Conservation (phyloP, 2,797 vertebrate genomes). For the Lepus townsendii region DNA sequence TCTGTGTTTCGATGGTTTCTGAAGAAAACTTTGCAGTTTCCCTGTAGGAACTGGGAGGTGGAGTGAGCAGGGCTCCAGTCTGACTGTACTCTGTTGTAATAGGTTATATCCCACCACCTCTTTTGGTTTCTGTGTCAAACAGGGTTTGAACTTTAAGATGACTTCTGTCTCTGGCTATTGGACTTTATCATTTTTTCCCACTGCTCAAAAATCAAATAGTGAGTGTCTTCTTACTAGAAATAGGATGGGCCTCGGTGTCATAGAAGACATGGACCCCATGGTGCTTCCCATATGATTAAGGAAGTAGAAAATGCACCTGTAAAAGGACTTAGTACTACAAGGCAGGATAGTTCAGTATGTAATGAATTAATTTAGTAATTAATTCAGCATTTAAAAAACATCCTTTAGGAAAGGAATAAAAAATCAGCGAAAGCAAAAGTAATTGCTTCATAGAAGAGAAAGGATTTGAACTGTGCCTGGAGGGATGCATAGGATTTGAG, state of each 20-base stretch:
- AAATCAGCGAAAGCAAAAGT: slow-evolving; percentile 30
- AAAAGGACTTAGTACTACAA: slow-evolving; percentile 8
- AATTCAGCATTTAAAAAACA: neutral
- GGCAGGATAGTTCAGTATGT: neutral
- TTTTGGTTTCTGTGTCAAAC: slow-evolving; percentile 56
- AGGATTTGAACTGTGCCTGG: neutral
- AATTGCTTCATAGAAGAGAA: slow-evolving; percentile 22
- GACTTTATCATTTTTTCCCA: neutral
- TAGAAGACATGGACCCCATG: neutral
- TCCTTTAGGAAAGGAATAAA: neutral
- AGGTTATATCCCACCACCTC: slow-evolving; percentile 8
- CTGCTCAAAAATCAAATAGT: neutral
- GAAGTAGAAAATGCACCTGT: slow-evolving; percentile 33
- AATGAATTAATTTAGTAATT: neutral
- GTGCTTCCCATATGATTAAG: neutral
- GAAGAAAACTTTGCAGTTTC: slow-evolving; percentile 6
- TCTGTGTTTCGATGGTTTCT: slow-evolving; percentile 9
- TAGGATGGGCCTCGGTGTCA: neutral
- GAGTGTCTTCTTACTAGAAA: neutral
- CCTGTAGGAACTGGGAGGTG: neutral
- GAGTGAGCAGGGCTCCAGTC: neutral
- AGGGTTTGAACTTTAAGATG: slow-evolving; percentile 42
- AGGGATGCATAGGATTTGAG: neutral
- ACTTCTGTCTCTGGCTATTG: neutral
- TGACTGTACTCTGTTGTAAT: slow-evolving; percentile 43